Conservation (phyloP, 2,888 invertebrate genomes). For the Agrochola lota region DNA sequence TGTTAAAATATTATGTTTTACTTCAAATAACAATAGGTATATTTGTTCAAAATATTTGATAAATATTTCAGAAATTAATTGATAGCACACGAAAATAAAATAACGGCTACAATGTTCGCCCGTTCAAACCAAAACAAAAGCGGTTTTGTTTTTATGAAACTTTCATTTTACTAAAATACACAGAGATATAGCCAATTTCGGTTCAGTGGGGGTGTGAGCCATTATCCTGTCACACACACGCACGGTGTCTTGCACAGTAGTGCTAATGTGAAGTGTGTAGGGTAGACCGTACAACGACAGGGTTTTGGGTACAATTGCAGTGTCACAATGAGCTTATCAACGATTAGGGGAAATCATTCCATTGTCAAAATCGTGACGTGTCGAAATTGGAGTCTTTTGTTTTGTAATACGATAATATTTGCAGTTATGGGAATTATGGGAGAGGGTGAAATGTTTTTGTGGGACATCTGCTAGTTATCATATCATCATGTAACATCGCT, state of each 20-base stretch:
- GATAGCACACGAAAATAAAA: constrained; percentile 25
- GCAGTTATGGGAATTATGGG: constrained; percentile 20
- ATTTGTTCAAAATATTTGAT: not conserved
- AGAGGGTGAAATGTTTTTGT: constrained; percentile 36
- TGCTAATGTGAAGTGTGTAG: constrained; percentile 57
- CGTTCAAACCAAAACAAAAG: constrained; percentile 37
- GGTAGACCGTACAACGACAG: constrained; percentile 43
- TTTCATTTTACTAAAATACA: constrained; percentile 73
- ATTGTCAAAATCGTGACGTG: constrained; percentile 60
- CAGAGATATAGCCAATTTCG: constrained; percentile 81
- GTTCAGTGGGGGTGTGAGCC: constrained; percentile 83
- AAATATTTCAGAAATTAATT: constrained; percentile 20
- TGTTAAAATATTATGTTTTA: not conserved
- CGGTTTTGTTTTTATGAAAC: constrained; percentile 49
- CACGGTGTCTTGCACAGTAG: constrained; percentile 76
- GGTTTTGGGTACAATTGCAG: constrained; percentile 68
- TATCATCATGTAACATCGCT: not conserved
- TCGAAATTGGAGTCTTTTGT: constrained; percentile 61
- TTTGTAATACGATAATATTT: constrained; percentile 60
- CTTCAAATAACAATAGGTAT: not conserved
- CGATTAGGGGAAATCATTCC: constrained; percentile 64
- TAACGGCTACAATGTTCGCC: not conserved
- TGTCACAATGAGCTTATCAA: constrained; percentile 67
- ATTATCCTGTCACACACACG: constrained; percentile 88
- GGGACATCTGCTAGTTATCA: constrained; percentile 48